Conservation (phyloP, 2,888 invertebrate genomes). For the Hedychridium roseum region DNA sequence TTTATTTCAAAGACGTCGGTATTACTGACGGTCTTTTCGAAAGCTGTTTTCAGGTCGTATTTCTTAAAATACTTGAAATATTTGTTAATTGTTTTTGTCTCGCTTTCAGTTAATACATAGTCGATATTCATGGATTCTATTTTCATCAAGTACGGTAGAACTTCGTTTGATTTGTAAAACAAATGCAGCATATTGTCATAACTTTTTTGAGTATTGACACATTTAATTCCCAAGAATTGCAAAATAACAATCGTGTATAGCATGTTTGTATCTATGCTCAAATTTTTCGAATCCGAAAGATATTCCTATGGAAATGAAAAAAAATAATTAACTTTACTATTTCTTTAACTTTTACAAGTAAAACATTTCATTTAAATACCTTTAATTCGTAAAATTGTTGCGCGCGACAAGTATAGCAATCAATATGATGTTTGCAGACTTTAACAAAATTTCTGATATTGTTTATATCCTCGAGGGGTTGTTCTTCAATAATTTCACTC, state of each 20-base stretch:
- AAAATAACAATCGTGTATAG: slow-evolving; percentile 20
- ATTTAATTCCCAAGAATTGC: slow-evolving; percentile 10
- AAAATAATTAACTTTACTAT: background rate
- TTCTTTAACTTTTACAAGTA: background rate
- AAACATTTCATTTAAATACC: slow-evolving; percentile 13
- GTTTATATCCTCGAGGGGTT: slow-evolving; percentile 14
- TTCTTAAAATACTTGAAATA: slow-evolving; percentile 24
- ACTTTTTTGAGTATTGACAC: background rate
- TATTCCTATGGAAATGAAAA: background rate
- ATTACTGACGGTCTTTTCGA: background rate
- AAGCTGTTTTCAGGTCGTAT: slow-evolving; percentile 11
- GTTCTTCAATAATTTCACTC: slow-evolving; percentile 13
- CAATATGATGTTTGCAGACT: slow-evolving; percentile 24
- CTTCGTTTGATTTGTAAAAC: slow-evolving; percentile 20
- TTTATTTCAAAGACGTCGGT: no score
- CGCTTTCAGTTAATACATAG: background rate
- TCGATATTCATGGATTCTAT: slow-evolving; percentile 12
- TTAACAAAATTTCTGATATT: slow-evolving; percentile 23
- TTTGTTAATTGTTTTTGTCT: slow-evolving; percentile 1
- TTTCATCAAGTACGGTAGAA: slow-evolving; percentile 15
- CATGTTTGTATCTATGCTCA: background rate
- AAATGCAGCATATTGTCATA: slow-evolving; percentile 19
- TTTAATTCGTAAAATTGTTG: slow-evolving; percentile 23
- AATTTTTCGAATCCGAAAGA: background rate
- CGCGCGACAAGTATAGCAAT: slow-evolving; percentile 23